Percentiles rank a stretch among this genome's conserved stretches.
phyloP scores from a whole-genome alignment of 1,140 invertebrate species.

The Pentalonia nigronervosa region DNA sequence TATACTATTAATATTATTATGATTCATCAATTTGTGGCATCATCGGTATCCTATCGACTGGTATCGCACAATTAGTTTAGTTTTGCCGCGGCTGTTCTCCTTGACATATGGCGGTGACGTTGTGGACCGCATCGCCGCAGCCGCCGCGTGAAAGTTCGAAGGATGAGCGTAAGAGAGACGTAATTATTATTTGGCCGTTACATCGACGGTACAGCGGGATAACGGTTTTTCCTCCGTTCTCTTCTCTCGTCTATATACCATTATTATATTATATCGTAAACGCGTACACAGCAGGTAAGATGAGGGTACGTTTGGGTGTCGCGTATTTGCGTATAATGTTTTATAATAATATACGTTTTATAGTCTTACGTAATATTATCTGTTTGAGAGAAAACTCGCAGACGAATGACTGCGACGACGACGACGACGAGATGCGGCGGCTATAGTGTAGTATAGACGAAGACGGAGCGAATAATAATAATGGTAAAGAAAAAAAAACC shows the following conservation, averaged over 20 bases:
- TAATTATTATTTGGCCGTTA: constrained; percentile 27
- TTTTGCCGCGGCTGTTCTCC: background rate
- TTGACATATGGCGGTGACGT: background rate
- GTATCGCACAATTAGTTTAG: background rate
- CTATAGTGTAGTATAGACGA: too few relatives aligned
- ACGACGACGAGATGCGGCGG: background rate
- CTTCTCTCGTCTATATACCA: background rate
- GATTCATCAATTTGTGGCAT: background rate
- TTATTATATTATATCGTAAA: too few relatives aligned
- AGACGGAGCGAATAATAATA: background rate
- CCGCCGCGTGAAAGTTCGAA: constrained; percentile 38
- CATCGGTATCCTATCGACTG: background rate
- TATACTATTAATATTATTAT: background rate
- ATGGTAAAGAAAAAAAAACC: background rate
- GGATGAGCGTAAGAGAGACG: background rate
- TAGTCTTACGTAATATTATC: background rate
- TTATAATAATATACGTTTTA: background rate
- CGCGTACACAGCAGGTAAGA: background rate
- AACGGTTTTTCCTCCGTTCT: constrained; percentile 8
- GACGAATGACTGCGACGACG: background rate
- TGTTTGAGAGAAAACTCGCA: background rate
- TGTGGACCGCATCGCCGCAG: background rate
- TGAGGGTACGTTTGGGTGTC: background rate
- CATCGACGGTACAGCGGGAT: background rate
- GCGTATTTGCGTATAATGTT: background rate